Evolutionary conservation across 2,113 vertebrate genomes (phyloP).

Genomic region (Halcyon malimbica): DNA sequence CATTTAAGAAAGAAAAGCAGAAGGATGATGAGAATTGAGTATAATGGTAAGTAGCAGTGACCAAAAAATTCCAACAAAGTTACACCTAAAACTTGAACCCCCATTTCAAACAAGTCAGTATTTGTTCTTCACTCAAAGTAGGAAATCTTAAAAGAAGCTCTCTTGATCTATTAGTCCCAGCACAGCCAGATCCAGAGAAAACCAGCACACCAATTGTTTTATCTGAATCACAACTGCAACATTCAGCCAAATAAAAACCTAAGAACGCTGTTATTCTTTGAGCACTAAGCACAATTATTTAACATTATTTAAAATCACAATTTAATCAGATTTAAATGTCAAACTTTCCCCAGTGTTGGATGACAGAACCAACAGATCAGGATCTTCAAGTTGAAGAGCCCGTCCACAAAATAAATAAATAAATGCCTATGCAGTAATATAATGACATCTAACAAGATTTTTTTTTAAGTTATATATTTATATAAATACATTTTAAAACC

Average conservation of each 20-base stretch:
- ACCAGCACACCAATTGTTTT: not conserved
- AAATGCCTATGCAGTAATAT: not conserved
- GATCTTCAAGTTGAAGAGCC: not conserved
- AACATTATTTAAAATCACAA: not conserved
- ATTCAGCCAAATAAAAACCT: not conserved
- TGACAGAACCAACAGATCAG: not conserved
- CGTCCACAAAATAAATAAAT: not conserved
- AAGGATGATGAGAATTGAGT: not conserved
- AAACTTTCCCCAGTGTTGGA: not conserved
- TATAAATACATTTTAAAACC: not conserved
- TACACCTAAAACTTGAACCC: not conserved
- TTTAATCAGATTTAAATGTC: not conserved
- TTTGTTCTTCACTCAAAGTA: not conserved
- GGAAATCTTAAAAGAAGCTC: not conserved
- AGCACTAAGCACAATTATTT: not conserved
- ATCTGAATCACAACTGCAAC: not conserved
- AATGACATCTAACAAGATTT: not conserved
- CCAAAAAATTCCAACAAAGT: not conserved
- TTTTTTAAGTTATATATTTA: not conserved
- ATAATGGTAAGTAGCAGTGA: not conserved
- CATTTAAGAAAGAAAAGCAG: not conserved
- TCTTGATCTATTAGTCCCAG: not conserved
- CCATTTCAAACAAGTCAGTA: not conserved
- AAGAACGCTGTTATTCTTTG: not conserved
- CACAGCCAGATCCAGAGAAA: not conserved